Evolutionary conservation across 2,888 invertebrate genomes (phyloP).

Genomic region (Papilio demoleus): DNA sequence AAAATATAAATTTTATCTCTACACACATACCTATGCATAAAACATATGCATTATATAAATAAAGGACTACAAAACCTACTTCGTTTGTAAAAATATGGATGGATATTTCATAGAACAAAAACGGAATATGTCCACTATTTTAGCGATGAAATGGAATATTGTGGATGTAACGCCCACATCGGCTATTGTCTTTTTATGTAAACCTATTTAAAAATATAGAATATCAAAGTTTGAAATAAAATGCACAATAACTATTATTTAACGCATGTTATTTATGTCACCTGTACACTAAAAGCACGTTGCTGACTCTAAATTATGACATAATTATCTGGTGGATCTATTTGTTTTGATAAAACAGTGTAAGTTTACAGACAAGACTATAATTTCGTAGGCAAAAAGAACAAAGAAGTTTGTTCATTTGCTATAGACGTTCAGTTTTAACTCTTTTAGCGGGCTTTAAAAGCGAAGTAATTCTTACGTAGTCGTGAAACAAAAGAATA

Average conservation of each 20-base stretch:
- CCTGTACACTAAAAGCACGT: too few relatives aligned
- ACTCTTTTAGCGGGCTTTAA: too few relatives aligned
- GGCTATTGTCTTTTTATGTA: slow-evolving; percentile 15
- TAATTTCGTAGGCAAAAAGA: too few relatives aligned
- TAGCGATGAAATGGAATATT: slow-evolving; percentile 9
- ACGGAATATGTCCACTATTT: slow-evolving; percentile 9
- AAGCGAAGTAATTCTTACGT: too few relatives aligned
- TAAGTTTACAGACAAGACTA: too few relatives aligned
- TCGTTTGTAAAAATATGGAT: slow-evolving; percentile 8
- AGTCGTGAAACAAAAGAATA: too few relatives aligned
- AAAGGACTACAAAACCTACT: neutral
- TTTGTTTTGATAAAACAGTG: too few relatives aligned
- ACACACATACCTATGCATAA: neutral
- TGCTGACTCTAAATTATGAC: too few relatives aligned
- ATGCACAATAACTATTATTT: neutral
- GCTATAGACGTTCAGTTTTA: too few relatives aligned
- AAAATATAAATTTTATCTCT: neutral
- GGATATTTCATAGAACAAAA: slow-evolving; percentile 13
- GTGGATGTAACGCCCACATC: neutral
- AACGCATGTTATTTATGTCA: neutral
- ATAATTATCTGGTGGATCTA: too few relatives aligned
- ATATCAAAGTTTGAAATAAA: neutral
- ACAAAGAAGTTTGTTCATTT: too few relatives aligned
- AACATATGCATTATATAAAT: neutral
- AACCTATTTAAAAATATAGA: neutral